A percentile compares a stretch with the other conserved stretches of the same genome.
These are phyloP conservation scores for Pseudococcus longispinus DNA, from an alignment of 2,888 invertebrate genomes.

Conservation along the genomic window DNA sequence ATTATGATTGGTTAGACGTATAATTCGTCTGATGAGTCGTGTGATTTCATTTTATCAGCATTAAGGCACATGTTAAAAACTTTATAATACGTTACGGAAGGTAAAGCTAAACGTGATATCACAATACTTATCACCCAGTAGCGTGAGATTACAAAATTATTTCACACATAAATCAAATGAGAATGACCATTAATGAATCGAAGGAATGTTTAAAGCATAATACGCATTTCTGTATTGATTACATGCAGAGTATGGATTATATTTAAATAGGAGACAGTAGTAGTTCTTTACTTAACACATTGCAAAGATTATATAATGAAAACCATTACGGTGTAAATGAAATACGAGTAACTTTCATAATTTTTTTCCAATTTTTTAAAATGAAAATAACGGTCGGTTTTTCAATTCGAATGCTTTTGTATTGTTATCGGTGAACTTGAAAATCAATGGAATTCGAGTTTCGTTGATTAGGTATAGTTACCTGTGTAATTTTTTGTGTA, in stretches of 20 bases:
- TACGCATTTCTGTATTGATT: background rate
- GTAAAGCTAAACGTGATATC: slow-evolving; percentile 17
- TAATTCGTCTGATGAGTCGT: background rate
- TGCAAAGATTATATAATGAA: background rate
- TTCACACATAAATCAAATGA: background rate
- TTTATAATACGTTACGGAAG: slow-evolving; percentile 29
- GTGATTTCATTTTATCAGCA: background rate
- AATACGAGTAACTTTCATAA: background rate
- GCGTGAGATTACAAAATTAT: slow-evolving; percentile 5
- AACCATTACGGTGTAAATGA: background rate
- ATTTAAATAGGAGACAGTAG: background rate
- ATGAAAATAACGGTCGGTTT: background rate
- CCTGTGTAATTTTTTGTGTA: too few relatives aligned
- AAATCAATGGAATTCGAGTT: background rate
- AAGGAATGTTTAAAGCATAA: background rate
- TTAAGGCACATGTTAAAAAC: background rate
- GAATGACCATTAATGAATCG: slow-evolving; percentile 9
- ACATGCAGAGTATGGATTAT: background rate
- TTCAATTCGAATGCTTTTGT: background rate
- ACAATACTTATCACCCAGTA: slow-evolving; percentile 16
- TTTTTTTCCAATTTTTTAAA: background rate
- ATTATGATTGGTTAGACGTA: background rate
- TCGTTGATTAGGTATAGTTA: background rate
- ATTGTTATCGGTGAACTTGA: background rate
- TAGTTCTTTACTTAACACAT: background rate